Evolutionary conservation across 2,797 vertebrate genomes (phyloP).

Genomic region (Naso thynnoides): DNA sequence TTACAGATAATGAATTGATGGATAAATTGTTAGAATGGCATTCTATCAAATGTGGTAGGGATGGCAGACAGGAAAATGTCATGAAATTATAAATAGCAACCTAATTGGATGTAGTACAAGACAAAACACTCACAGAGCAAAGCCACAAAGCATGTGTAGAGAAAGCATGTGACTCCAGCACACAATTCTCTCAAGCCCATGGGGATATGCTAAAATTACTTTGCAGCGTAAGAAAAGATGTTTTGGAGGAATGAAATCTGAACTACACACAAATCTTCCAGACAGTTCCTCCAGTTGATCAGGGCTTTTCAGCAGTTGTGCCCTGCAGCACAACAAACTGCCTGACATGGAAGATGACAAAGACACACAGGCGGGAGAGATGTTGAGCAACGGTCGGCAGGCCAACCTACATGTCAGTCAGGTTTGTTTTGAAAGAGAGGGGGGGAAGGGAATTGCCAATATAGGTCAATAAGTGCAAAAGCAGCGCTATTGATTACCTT

Average conservation of each 20-base stretch:
- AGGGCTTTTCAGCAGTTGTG: constrained; percentile 57
- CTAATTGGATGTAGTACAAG: constrained; percentile 28
- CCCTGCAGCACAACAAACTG: constrained; percentile 62
- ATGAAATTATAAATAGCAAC: constrained; percentile 6
- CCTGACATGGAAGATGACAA: constrained; percentile 47
- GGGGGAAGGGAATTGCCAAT: constrained; percentile 50
- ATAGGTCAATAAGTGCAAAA: constrained; percentile 40
- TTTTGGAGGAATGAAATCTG: constrained; percentile 40
- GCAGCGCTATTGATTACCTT: constrained; percentile 19
- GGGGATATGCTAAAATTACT: constrained; percentile 13
- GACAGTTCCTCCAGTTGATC: constrained; percentile 34
- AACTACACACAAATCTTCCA: constrained; percentile 8
- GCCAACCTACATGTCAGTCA: constrained; percentile 66
- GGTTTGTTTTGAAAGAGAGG: constrained; percentile 74
- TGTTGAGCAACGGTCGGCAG: constrained; percentile 69
- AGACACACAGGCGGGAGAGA: constrained; percentile 42
- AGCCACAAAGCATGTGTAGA: constrained; percentile 17
- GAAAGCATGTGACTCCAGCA: constrained; percentile 12
- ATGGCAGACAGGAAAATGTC: neutral
- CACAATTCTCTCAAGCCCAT: constrained; percentile 18
- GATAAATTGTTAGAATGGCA: too few relatives aligned
- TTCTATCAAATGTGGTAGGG: neutral
- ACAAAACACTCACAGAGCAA: constrained; percentile 32
- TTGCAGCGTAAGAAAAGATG: constrained; percentile 4
- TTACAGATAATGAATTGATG: too few relatives aligned